Base-by-base conservation (phyloP, 2,888 invertebrate genomes). In the Trissonchulus sp. region DNA sequence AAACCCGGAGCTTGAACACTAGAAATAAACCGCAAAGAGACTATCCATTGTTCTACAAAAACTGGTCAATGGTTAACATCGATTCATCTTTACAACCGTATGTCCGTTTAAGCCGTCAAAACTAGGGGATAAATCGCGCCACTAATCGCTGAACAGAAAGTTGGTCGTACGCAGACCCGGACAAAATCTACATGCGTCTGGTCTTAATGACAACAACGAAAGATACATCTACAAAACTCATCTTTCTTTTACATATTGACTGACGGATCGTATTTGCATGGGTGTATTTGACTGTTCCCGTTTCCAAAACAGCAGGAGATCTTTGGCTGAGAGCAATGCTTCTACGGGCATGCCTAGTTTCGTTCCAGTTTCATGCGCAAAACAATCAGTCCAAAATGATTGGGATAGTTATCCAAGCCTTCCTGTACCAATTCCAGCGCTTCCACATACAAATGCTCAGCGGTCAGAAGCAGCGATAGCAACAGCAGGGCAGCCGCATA, bases 341-440 rank as follows among this genome's bases (percentile, higher is more conserved):
- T 90, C 89, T 83, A 92, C 93, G 34, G 82, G 77, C 34, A 69
- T 62, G 75, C 82, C 82, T 63, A 80, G 80, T 65, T 80, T 79
- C 79, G 78, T 71, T 82, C 81, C 34, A 83, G 79, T 74, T 83
- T 81, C 35, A 83, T 79, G 38, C 81, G 77, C 38, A 83, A 78
- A 28, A 84, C 83, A 65, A 83, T 77, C 2, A 83, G 79, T 0
- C 82, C 83, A 75, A 83, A 88, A 84, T 93, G 92, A 83, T 91
- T 90, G 0, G 97, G 97, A 87, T 94, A 95, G 86, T 97, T 95
- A 77, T 90, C 90, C 23, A 95, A 87, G 0, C 95, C 92, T 77
- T 92, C 91, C 73, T 91, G 90, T 0, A 94, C 90, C 31, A 74
- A 38, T 1, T 72, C 37, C 31, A 74, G 35, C 2, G 74, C 68